Percentiles rank a stretch among this genome's conserved stretches.
Evolutionary conservation across 2,113 vertebrate genomes (phyloP).

Genomic region (Amphiprion percula): DNA sequence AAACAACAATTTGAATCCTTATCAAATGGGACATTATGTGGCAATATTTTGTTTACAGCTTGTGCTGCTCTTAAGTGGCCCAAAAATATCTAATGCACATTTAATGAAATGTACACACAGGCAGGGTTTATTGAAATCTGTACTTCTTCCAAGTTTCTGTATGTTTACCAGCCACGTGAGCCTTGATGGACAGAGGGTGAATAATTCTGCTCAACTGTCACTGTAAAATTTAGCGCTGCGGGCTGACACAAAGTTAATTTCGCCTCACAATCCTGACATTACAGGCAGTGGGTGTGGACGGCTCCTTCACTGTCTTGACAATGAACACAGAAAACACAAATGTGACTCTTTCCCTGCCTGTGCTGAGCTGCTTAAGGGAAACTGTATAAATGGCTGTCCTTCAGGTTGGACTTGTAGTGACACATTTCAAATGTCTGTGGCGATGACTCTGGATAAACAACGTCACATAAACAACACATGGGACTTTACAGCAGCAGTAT

Average conservation of each 20-base stretch:
- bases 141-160: background rate
- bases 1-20: no score
- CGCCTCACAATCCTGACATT: background rate
- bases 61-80: background rate
- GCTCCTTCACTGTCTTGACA: background rate
- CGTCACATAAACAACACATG: background rate
- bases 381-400: background rate
- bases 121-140: background rate
- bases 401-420: slow-evolving; percentile 54
- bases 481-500: background rate
- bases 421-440: slow-evolving; percentile 7
- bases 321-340: slow-evolving; percentile 11
- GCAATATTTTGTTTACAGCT: background rate
- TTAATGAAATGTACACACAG: no score
- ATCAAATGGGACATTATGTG: no score
- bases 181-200: background rate
- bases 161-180: background rate
- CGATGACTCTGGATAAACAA: background rate
- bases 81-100: background rate
- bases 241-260: background rate
- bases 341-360: background rate
- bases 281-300: slow-evolving; percentile 10
- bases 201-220: slow-evolving; percentile 12
- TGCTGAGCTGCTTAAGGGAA: background rate
- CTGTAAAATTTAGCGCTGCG: background rate